Evolutionary conservation across 2,888 invertebrate species (phyloP).

Genomic region (Zhuqinia jingwanae): DNA sequence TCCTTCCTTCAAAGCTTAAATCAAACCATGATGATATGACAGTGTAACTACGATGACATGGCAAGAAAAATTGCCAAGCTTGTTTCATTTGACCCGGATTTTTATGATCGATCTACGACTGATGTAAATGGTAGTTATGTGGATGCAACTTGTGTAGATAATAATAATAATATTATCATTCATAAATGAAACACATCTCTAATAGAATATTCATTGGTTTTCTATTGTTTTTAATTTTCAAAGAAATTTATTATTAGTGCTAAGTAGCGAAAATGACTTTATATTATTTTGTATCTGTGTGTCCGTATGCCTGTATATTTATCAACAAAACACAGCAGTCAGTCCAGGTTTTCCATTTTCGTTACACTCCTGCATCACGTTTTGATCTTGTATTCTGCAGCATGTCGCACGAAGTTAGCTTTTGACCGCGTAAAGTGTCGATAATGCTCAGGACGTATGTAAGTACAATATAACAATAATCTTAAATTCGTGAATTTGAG

Average conservation of each 20-base stretch:
- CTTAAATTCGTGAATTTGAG: too few relatives aligned
- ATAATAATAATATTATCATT: conserved; percentile 16
- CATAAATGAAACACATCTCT: not conserved
- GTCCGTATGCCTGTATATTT: too few relatives aligned
- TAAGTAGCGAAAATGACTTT: too few relatives aligned
- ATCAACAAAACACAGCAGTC: too few relatives aligned
- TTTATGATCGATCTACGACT: not conserved
- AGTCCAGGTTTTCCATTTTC: too few relatives aligned
- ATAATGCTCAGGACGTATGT: not conserved
- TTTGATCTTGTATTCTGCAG: too few relatives aligned
- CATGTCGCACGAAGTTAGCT: too few relatives aligned
- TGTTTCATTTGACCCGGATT: conserved; percentile 8
- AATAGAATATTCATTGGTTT: conserved; percentile 54
- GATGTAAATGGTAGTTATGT: not conserved
- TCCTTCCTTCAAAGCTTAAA: not conserved
- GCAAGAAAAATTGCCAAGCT: conserved; percentile 38
- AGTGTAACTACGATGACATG: conserved; percentile 32
- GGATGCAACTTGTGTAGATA: not conserved
- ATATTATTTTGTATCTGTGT: too few relatives aligned
- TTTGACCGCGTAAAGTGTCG: not conserved
- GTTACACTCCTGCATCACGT: too few relatives aligned
- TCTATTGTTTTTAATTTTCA: not conserved
- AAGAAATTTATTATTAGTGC: too few relatives aligned
- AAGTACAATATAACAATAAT: not conserved
- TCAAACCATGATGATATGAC: not conserved